Evolutionary conservation across 2,797 vertebrate species (phyloP).

Genomic region (Sylvilagus floridanus): DNA sequence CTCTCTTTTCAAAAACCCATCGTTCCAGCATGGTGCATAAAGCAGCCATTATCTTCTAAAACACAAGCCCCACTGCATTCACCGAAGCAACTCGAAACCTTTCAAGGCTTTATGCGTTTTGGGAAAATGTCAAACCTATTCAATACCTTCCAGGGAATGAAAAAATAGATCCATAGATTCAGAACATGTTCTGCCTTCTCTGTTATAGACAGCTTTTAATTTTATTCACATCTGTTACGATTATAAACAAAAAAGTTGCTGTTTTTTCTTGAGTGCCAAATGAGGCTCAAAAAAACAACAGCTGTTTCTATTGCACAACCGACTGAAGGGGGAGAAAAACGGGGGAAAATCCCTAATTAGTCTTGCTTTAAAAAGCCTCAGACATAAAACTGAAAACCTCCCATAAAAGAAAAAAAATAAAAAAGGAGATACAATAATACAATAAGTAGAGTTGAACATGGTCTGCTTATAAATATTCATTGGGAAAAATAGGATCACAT

Average conservation of each 20-base stretch:
- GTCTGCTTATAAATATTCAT: conserved; percentile 89
- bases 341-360: conserved; percentile 85
- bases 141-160: conserved; percentile 81
- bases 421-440: conserved; percentile 74
- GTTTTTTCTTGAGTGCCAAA: conserved; percentile 87
- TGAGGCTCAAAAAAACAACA: conserved; percentile 88
- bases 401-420: conserved; percentile 81
- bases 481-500: conserved; percentile 87
- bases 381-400: conserved; percentile 87
- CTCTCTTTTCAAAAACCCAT: conserved; percentile 62
- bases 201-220: conserved; percentile 85
- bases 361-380: conserved; percentile 87
- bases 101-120: conserved; percentile 66
- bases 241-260: conserved; percentile 89
- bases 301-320: conserved; percentile 90
- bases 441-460: conserved; percentile 84
- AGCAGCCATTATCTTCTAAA: conserved; percentile 67
- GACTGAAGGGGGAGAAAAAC: conserved; percentile 69
- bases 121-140: conserved; percentile 75
- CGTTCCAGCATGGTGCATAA: conserved; percentile 49
- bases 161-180: conserved; percentile 84
- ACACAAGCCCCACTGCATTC: conserved; percentile 37
- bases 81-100: conserved; percentile 66
- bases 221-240: conserved; percentile 90
- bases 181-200: conserved; percentile 78